These are phyloP conservation scores for Dryadula phaetusa DNA, from an alignment of 2,888 invertebrate species.

Conservation along the genomic window DNA sequence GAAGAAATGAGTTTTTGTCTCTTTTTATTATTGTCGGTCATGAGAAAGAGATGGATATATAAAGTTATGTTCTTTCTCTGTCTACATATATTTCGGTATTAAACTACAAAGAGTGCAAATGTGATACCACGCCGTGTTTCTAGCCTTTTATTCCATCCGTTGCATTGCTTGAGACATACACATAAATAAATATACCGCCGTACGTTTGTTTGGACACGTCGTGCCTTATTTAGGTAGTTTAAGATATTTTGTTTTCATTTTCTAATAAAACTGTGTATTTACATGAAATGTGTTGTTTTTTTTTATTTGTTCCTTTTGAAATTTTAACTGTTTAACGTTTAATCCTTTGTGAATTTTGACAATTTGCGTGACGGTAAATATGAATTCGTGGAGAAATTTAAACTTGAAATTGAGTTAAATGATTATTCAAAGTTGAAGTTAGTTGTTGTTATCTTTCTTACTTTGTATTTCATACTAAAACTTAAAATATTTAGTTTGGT, in stretches of 20 bases:
- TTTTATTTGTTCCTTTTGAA: too few species aligned
- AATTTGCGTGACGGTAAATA: too few species aligned
- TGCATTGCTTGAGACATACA: constrained; percentile 49
- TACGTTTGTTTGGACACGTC: constrained; percentile 69
- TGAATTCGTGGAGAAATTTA: too few species aligned
- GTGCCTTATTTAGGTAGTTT: constrained; percentile 83
- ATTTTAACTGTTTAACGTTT: too few species aligned
- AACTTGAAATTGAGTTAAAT: too few species aligned
- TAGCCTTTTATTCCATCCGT: constrained; percentile 44
- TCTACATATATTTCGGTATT: background rate
- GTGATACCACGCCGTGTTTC: constrained; percentile 41
- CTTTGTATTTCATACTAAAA: too few species aligned
- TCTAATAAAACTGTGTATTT: constrained; percentile 82
- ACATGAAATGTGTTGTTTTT: constrained; percentile 55
- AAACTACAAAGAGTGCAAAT: constrained; percentile 37
- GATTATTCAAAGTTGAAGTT: too few species aligned
- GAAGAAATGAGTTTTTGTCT: background rate
- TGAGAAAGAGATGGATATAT: background rate
- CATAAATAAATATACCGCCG: constrained; percentile 42
- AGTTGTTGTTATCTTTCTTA: too few species aligned
- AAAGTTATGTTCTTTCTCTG: background rate
- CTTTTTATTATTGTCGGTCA: background rate
- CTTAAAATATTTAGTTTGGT: too few species aligned
- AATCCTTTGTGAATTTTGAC: too few species aligned
- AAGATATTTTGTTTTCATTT: constrained; percentile 82